Evolutionary conservation across 1,140 invertebrate species (phyloP), one percentile per base, ranked within the genome.

Genomic region (Pogonomyrmex californicus): DNA sequence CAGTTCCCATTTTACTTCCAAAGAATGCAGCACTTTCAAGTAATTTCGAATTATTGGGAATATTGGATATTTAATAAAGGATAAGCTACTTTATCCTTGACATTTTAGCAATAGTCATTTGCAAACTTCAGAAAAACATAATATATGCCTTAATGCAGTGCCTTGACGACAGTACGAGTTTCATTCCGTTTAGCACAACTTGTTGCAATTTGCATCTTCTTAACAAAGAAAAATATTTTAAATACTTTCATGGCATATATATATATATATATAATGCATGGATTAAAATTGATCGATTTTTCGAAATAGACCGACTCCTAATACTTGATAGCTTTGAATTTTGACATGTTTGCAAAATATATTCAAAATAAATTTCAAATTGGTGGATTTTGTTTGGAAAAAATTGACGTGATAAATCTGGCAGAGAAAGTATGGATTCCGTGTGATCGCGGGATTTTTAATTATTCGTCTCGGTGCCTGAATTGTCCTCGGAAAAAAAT

Each of bases 1-100:
- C 30, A 68, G 36, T 56, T 70, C 56, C 78, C 63, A 81, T 41
- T 70, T 70, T 56, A 70, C 14, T 81, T 56, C 23, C 49, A 81
- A 56, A 0, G 30, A 23, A 41, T 41, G 36, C 65, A 44, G 38
- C 38, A 76, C 54, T 23, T 41, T 41, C 54, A 60, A 60, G 23
- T 76, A 58, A 76, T 76, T 58, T 76, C 23, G 41, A 68, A 68
- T 68, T 47, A 41, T 65, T 65, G 14, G 2, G 1, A 30, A 41
- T 65, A 65, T 23, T 9, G 9, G 38, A 41, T 38, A 33, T 60
- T 30, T 60, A 23, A 23, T 23, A 23, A 23, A 23, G 23, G 23
- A 60, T 4, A 60, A 68, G 33, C 23, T 66, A 41, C 36, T 66
- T 23, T 1, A 44, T 30, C 1, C n/a, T 66, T 23, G 38, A 7